Evolutionary conservation across 2,888 invertebrate genomes (phyloP).

Genomic region (Lymantria monacha): DNA sequence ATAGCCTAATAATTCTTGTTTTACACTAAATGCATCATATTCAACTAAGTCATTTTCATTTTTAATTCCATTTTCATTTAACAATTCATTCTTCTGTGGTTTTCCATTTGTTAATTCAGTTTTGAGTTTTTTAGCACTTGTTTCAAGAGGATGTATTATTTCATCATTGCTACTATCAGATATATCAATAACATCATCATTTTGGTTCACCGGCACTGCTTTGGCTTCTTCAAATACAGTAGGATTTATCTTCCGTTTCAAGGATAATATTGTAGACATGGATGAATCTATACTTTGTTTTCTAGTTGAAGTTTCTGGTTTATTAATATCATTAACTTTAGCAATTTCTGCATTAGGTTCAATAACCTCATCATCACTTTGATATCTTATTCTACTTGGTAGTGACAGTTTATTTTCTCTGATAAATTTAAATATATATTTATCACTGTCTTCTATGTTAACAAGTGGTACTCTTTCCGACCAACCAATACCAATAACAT

Average conservation of each 20-base stretch:
- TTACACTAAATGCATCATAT: slow-evolving; percentile 65
- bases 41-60: slow-evolving; percentile 55
- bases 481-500: slow-evolving; percentile 82
- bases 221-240: slow-evolving; percentile 33
- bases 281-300: slow-evolving; percentile 25
- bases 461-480: slow-evolving; percentile 45
- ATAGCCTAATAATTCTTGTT: slow-evolving; percentile 64
- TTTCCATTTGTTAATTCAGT: slow-evolving; percentile 41
- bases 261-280: slow-evolving; percentile 29
- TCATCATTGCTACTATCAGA: slow-evolving; percentile 60
- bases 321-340: slow-evolving; percentile 25
- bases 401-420: slow-evolving; percentile 38
- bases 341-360: slow-evolving; percentile 47
- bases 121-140: slow-evolving; percentile 44
- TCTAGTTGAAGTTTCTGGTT: background rate
- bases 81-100: slow-evolving; percentile 11
- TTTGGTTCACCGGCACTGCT: slow-evolving; percentile 17
- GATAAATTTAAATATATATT: slow-evolving; percentile 61
- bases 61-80: slow-evolving; percentile 43
- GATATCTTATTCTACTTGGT: slow-evolving; percentile 47
- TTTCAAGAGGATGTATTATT: slow-evolving; percentile 6
- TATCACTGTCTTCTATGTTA: slow-evolving; percentile 56
- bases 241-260: slow-evolving; percentile 53
- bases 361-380: slow-evolving; percentile 53
- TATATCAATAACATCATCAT: slow-evolving; percentile 42